Percentiles rank a stretch among this genome's conserved stretches.
Evolutionary conservation across 2,797 vertebrate species (phyloP).

Genomic region (Coregonus suidteri): DNA sequence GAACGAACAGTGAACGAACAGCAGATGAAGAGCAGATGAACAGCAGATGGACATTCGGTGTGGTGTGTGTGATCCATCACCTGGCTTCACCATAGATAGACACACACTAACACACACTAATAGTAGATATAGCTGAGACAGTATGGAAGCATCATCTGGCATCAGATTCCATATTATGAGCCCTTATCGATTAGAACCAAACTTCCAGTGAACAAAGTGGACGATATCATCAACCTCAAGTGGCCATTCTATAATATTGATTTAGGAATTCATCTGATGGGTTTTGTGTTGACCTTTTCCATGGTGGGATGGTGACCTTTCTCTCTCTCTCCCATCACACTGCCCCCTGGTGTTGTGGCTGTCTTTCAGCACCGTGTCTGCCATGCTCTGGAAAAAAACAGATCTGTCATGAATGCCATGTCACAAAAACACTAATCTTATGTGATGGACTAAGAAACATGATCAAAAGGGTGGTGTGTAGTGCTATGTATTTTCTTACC

Average conservation of each 20-base stretch:
- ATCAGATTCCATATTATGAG: not conserved
- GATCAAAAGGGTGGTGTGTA: not conserved
- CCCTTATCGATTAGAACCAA: not conserved
- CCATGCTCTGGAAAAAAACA: slow-evolving; percentile 69
- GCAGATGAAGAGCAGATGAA: too few species aligned
- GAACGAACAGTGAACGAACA: too few species aligned
- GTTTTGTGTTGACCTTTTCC: slow-evolving; percentile 49
- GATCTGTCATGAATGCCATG: not conserved
- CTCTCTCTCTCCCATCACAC: slow-evolving; percentile 33
- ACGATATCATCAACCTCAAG: not conserved
- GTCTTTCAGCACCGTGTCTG: slow-evolving; percentile 53
- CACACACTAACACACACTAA: not conserved
- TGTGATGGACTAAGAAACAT: not conserved
- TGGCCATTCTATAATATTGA: not conserved
- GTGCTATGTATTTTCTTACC: slow-evolving; percentile 72
- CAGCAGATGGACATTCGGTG: too few species aligned
- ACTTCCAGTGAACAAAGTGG: not conserved
- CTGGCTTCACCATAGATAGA: not conserved
- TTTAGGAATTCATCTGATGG: not conserved
- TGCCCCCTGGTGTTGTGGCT: slow-evolving; percentile 42
- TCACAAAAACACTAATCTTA: not conserved
- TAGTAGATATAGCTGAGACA: not conserved
- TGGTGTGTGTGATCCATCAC: not conserved
- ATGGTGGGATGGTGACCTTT: slow-evolving; percentile 42
- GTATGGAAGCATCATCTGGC: not conserved